These are phyloP conservation scores for Meteorus cinctellus DNA, from an alignment of 2,888 invertebrate genomes.

Conservation along the genomic window DNA sequence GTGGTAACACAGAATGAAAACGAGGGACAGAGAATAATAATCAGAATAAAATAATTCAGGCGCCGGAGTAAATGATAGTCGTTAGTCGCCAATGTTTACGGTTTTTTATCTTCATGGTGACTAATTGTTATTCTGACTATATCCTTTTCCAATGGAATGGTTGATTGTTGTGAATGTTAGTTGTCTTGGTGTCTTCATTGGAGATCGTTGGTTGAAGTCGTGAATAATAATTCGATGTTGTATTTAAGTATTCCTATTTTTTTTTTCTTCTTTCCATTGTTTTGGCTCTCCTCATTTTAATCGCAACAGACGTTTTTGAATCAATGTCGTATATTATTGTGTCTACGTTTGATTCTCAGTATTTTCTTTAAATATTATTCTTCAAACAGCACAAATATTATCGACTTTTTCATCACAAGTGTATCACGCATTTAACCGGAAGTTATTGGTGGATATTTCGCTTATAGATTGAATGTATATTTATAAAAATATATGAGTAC, in stretches of 20 bases:
- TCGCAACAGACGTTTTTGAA: neutral
- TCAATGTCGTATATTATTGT: neutral
- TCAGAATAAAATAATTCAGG: neutral
- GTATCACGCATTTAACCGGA: conserved; percentile 22
- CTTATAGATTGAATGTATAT: neutral
- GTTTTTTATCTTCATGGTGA: conserved; percentile 2
- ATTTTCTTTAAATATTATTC: conserved; percentile 2
- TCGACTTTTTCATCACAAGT: neutral
- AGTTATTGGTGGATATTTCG: neutral
- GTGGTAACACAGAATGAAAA: neutral
- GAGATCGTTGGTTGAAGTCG: conserved; percentile 20
- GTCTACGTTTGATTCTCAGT: conserved; percentile 20
- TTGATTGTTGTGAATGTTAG: neutral
- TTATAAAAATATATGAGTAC: neutral
- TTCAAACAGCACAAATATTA: neutral
- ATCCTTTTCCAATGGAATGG: conserved; percentile 3
- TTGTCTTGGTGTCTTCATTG: neutral
- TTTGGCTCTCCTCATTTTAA: neutral
- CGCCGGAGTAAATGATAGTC: neutral
- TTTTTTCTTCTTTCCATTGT: neutral
- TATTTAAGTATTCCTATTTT: neutral
- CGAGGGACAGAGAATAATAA: neutral
- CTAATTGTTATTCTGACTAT: conserved; percentile 29
- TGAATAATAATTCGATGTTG: conserved; percentile 34
- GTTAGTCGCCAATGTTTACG: neutral